Evolutionary conservation across 2,888 invertebrate genomes (phyloP).

Genomic region (Temnothorax unifasciatus): DNA sequence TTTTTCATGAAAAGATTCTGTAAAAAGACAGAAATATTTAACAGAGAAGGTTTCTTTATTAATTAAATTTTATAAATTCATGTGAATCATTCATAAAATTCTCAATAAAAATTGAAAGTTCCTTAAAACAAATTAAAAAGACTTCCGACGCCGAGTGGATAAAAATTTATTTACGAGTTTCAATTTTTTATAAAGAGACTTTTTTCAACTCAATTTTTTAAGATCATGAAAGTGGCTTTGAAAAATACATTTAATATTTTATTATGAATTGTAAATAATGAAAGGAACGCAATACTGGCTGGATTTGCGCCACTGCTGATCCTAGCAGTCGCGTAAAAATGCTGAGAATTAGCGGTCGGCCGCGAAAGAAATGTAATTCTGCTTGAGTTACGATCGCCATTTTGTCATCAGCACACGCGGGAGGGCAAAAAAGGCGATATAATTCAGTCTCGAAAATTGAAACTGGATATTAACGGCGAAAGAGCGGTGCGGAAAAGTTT

Average conservation of each 20-base stretch:
- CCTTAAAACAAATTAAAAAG: not conserved
- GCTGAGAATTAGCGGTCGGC: conserved; percentile 35
- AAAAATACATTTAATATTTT: conserved; percentile 2
- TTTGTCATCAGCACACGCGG: conserved; percentile 74
- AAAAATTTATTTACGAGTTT: not conserved
- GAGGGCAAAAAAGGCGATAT: conserved; percentile 71
- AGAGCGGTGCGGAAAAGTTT: conserved; percentile 59
- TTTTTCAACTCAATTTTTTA: not conserved
- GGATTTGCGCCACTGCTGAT: conserved; percentile 12
- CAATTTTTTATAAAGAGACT: not conserved
- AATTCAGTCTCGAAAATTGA: conserved; percentile 76
- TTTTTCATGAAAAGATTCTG: not conserved
- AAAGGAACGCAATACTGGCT: not conserved
- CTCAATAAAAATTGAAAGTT: not conserved
- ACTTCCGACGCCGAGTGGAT: not conserved
- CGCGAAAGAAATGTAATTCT: conserved; percentile 77
- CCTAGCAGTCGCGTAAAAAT: not conserved
- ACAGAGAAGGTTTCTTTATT: not conserved
- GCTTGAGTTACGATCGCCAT: conserved; percentile 76
- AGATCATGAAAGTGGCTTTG: not conserved
- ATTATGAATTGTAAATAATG: not conserved
- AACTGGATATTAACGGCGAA: conserved; percentile 72
- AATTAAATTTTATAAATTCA: conserved; percentile 4
- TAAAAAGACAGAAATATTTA: not conserved
- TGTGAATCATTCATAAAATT: not conserved